A percentile compares a stretch with the other conserved stretches of the same genome.
Evolutionary conservation across 2,797 vertebrate species (phyloP).

Genomic region (Trichosurus vulpecula): DNA sequence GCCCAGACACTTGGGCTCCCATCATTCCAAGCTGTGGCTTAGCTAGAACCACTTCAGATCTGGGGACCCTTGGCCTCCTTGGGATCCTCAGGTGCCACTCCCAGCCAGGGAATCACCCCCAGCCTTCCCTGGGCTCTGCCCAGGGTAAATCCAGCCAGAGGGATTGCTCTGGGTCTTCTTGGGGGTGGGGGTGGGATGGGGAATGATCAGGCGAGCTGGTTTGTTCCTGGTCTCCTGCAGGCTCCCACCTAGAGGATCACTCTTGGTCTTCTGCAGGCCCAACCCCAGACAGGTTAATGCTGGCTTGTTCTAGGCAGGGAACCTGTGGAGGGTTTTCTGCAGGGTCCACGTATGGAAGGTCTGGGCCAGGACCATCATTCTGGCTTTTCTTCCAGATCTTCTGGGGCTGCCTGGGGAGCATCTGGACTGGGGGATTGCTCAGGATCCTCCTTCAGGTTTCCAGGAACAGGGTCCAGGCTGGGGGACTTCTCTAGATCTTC

Average conservation of each 20-base stretch:
- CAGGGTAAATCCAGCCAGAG: background rate
- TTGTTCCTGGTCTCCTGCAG: background rate
- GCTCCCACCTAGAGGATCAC: too few species aligned
- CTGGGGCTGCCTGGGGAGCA: background rate
- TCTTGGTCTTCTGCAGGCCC: background rate
- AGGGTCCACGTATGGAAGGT: background rate
- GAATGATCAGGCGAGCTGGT: too few species aligned
- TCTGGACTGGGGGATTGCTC: background rate
- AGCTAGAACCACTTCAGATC: background rate
- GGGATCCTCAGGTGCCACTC: background rate
- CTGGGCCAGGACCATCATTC: background rate
- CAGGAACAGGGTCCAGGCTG: background rate
- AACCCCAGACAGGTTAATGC: background rate
- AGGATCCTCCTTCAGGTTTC: background rate
- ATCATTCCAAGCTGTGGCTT: background rate
- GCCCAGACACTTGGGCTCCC: background rate
- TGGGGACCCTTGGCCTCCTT: background rate
- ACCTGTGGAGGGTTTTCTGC: background rate
- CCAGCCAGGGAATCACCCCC: background rate
- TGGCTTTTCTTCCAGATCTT: background rate
- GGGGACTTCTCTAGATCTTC: background rate
- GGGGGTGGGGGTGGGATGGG: background rate
- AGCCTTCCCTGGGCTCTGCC: background rate
- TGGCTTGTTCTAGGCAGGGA: background rate
- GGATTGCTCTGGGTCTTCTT: background rate